These are phyloP conservation scores for Eolophus roseicapilla DNA, from an alignment of 2,113 vertebrate genomes.

Conservation along the genomic window DNA sequence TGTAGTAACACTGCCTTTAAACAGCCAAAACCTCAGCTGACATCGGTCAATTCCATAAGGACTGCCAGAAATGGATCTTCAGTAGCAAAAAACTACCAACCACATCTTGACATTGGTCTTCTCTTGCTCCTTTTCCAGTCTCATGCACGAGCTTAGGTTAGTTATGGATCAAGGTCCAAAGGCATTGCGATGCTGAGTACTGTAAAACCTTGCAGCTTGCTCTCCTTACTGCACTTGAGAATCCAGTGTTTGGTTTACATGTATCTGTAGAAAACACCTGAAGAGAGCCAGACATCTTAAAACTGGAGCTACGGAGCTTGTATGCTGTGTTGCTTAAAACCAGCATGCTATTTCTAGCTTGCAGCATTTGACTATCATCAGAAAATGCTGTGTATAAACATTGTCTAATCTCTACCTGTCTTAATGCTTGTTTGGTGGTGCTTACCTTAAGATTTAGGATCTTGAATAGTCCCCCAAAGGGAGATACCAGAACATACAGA, in stretches of 20 bases:
- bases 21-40: not conserved
- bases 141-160: not conserved
- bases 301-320: not conserved
- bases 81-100: not conserved
- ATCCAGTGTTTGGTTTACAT: not conserved
- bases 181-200: not conserved
- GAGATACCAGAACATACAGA: not conserved
- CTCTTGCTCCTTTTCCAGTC: not conserved
- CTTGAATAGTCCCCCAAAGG: not conserved
- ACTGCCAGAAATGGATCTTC: not conserved
- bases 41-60: accelerated
- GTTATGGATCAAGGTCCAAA: not conserved
- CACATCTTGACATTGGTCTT: not conserved
- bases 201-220: not conserved
- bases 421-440: not conserved
- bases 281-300: not conserved
- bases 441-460: not conserved
- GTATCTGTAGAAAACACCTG: not conserved
- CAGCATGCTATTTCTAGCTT: not conserved
- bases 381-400: slow-evolving; percentile 8
- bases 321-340: not conserved
- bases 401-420: not conserved
- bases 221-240: not conserved
- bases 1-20: not conserved
- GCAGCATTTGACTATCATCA: not conserved